A percentile compares a stretch with the other conserved stretches of the same genome.
These are phyloP conservation scores for Sebastes flavidus DNA, from an alignment of 2,797 vertebrate genomes.

Conservation along the genomic window DNA sequence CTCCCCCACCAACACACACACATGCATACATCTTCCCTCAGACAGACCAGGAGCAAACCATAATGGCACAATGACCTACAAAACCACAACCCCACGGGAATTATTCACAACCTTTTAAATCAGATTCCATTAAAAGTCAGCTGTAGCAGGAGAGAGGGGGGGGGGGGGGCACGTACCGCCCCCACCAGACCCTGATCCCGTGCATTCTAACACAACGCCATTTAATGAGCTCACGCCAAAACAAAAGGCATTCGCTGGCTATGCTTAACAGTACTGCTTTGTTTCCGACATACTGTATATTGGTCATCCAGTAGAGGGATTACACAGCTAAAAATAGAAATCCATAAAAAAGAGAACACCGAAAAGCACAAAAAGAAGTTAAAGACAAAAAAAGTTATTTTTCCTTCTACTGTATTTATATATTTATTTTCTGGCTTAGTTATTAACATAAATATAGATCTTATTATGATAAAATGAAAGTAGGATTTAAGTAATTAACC, in stretches of 20 bases:
- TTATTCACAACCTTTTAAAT: conserved; percentile 75
- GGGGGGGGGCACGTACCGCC: not conserved
- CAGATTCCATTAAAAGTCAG: conserved; percentile 73
- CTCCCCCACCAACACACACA: conserved; percentile 24
- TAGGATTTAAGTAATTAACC: conserved; percentile 26
- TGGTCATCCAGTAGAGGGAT: not conserved
- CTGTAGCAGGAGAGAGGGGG: conserved; percentile 17
- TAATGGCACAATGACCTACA: conserved; percentile 82
- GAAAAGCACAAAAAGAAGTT: not conserved
- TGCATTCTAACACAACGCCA: conserved; percentile 27
- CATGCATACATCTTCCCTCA: conserved; percentile 42
- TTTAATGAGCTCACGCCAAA: conserved; percentile 55
- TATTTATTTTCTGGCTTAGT: not conserved
- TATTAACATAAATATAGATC: not conserved
- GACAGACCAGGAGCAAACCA: conserved; percentile 65
- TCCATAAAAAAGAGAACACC: not conserved
- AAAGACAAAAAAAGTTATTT: not conserved
- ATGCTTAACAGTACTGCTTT: conserved; percentile 19
- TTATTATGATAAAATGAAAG: not conserved
- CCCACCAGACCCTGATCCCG: not conserved
- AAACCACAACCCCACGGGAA: conserved; percentile 73
- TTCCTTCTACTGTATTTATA: not conserved
- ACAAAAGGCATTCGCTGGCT: conserved; percentile 35
- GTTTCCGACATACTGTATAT: not conserved
- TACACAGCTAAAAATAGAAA: not conserved